phyloP scores from a whole-genome alignment of 2,113 vertebrate species.

The Burhinus bistriatus region DNA sequence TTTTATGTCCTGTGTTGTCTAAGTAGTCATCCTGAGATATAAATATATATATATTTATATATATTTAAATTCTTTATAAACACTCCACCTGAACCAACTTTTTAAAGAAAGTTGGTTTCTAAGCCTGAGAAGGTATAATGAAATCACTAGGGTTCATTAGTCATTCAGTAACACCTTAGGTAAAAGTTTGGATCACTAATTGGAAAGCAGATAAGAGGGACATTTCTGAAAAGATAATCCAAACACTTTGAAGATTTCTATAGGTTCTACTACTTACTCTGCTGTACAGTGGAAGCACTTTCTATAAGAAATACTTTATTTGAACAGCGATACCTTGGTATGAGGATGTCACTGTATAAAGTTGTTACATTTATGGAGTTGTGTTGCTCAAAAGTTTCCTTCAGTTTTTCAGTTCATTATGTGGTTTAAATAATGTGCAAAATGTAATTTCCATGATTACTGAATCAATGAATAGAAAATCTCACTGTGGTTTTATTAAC shows the following conservation, averaged over 20 bases:
- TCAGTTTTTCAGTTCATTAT: neutral
- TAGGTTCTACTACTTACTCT: neutral
- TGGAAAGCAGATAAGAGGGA: neutral
- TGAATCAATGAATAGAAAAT: neutral
- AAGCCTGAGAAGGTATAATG: neutral
- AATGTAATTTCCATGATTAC: neutral
- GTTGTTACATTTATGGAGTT: constrained; percentile 73
- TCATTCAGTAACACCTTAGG: neutral
- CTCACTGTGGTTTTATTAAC: neutral
- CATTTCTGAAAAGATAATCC: neutral
- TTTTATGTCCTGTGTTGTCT: neutral
- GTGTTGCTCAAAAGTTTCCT: constrained; percentile 63
- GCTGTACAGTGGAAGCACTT: neutral
- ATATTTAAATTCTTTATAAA: neutral
- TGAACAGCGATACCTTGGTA: neutral
- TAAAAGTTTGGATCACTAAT: neutral
- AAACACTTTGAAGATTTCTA: neutral
- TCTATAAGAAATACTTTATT: neutral
- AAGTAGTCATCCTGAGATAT: neutral
- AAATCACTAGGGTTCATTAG: neutral
- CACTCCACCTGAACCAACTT: neutral
- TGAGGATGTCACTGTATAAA: neutral
- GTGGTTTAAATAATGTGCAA: neutral
- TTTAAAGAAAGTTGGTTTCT: neutral
- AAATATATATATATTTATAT: neutral